Evolutionary conservation across 2,888 invertebrate genomes (phyloP).

Genomic region (Drosophila recens): DNA sequence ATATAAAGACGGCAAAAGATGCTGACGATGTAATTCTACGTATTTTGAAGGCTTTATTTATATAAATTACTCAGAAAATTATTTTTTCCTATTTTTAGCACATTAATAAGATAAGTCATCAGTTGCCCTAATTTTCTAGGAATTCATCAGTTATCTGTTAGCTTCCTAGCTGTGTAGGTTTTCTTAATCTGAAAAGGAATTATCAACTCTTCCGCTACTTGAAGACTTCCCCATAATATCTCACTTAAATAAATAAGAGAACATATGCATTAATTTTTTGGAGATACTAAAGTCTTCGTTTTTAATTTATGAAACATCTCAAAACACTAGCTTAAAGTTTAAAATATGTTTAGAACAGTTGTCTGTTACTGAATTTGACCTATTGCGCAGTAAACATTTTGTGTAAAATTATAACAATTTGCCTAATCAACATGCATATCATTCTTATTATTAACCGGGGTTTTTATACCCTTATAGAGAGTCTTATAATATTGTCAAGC

Average conservation of each 20-base stretch:
- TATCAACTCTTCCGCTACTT: neutral
- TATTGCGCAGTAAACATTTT: constrained; percentile 14
- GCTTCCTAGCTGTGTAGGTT: neutral
- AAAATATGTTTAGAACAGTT: neutral
- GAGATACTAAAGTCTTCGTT: neutral
- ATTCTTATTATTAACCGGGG: constrained; percentile 7
- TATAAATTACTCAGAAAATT: neutral
- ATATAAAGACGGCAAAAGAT: neutral
- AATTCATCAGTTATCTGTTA: neutral
- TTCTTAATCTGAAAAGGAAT: neutral
- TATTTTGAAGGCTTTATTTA: neutral
- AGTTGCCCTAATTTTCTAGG: neutral
- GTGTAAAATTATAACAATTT: constrained; percentile 19
- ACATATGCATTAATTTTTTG: neutral
- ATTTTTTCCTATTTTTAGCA: neutral
- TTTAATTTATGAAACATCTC: too few relatives aligned
- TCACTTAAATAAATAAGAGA: neutral
- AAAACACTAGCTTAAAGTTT: neutral
- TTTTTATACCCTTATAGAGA: constrained; percentile 1
- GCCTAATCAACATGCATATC: constrained; percentile 18
- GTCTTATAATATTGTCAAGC: neutral
- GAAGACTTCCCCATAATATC: neutral
- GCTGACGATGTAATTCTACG: neutral
- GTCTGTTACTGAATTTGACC: neutral
- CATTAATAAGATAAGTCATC: neutral